Percentiles rank a stretch among this genome's conserved stretches.
phyloP scores from a whole-genome alignment of 2,113 vertebrate species.

The Thymallus thymallus region DNA sequence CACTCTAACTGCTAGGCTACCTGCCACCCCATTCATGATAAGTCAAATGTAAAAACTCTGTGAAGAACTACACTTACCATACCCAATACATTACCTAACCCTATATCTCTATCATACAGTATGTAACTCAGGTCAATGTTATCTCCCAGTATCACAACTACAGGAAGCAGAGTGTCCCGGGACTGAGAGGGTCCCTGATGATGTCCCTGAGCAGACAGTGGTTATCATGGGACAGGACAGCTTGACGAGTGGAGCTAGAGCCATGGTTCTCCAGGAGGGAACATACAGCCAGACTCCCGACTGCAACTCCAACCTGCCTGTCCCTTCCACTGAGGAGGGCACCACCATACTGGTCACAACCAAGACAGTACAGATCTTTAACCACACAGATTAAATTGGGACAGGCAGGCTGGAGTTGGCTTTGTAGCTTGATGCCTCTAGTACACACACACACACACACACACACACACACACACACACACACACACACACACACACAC shows the following conservation, averaged over 20 bases:
- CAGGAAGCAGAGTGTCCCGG: constrained; percentile 19
- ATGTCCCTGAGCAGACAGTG: constrained; percentile 31
- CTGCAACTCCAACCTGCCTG: constrained; percentile 65
- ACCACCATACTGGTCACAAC: constrained; percentile 78
- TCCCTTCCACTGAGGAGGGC: constrained; percentile 82
- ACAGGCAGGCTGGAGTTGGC: constrained; percentile 5
- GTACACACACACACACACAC: neutral
- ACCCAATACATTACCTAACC: neutral
- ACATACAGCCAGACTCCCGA: constrained; percentile 11
- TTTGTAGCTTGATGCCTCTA: constrained; percentile 5
- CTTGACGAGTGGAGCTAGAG: neutral
- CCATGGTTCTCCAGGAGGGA: constrained; percentile 4
- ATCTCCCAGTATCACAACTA: constrained; percentile 23
- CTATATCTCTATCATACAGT: neutral
- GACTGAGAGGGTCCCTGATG: constrained; percentile 20
- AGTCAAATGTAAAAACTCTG: neutral
- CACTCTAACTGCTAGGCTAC: too few relatives aligned
- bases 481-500: neutral
- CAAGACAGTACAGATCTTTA: constrained; percentile 72
- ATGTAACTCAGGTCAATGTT: constrained; percentile 11
- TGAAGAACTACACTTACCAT: neutral
- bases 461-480: neutral
- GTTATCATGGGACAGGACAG: neutral
- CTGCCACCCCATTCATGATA: neutral
- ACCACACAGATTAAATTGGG: constrained; percentile 48